Evolutionary conservation across 2,797 vertebrate species (phyloP), one percentile per base, ranked within the genome.

Genomic region (Acanthiza pusilla): DNA sequence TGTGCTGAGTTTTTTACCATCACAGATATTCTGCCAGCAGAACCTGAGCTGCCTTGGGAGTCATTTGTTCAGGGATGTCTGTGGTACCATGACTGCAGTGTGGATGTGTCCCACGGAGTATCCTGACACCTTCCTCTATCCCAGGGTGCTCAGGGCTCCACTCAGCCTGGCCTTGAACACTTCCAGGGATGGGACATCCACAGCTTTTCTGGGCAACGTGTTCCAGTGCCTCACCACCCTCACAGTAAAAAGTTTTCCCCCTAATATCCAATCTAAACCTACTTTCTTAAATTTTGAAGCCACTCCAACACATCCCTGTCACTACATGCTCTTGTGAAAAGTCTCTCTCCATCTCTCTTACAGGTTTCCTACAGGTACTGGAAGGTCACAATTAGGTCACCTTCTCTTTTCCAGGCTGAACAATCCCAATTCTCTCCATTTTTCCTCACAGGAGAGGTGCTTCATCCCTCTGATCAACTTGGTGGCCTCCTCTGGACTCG

Each of bases 51-150:
- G 34, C 11, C 11, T 36, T 40, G 53, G 62, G 34, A 50, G 20
- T 38, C 25, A 19, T 11, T 60, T 30, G 3, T 32, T 85, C 67
- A 15, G 34, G 30, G 48, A 7, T 25, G 27, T 61, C 63, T 78
- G 30, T 40, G 34, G 38, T 32, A 34, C 0, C 2, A 8, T 7
- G 5, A 18, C 2, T 50, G 32, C 25, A 22, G 22, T 12, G 14
- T 26, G 22, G 34, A 16, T 71, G 62, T 60, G 60, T 87, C 36
- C 51, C 42, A 16, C 48, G 42, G 13, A 66, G 34, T 13, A 13
- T 30, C 60, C 30, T 60, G 9, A 18, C 27, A 36, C 48, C 18
- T 36, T 36, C n/a, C n/a, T 5, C 32, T 48, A 26, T 23, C 19
- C 9, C 11, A 47, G 32, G 22, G 13, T n/a, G 43, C 32, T 26